Conservation (phyloP, 2,113 vertebrate genomes). For the Andinoacara biseriatus region DNA sequence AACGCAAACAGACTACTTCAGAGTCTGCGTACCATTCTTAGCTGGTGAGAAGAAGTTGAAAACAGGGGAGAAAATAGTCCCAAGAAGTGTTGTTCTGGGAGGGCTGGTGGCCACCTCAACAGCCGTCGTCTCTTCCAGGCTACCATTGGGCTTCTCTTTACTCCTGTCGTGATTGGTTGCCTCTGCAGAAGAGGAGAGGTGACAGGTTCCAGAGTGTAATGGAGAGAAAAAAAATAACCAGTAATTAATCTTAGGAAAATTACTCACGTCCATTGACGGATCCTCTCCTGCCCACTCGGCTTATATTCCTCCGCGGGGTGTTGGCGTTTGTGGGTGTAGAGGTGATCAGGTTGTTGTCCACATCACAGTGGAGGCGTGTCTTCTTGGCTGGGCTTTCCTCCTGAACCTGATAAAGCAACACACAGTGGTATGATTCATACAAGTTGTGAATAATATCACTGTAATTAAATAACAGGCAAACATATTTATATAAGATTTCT, state of each 20-base stretch:
- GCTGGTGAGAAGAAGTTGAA: conserved; percentile 99
- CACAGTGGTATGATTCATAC: background rate
- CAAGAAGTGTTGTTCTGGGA: conserved; percentile 91
- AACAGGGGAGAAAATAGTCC: conserved; percentile 97
- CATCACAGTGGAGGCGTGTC: conserved; percentile 89
- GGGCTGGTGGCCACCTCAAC: conserved; percentile 83
- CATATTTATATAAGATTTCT: background rate
- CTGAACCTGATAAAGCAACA: conserved; percentile 82
- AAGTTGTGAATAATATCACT: background rate
- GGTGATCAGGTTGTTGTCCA: conserved; percentile 92
- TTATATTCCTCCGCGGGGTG: conserved; percentile 83
- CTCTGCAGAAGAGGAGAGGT: conserved; percentile 74
- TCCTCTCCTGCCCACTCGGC: conserved; percentile 88
- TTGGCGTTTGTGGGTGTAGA: conserved; percentile 88
- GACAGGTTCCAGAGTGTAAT: background rate
- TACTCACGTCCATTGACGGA: conserved; percentile 91
- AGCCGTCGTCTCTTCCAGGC: conserved; percentile 86
- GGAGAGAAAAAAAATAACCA: background rate
- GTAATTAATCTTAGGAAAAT: background rate
- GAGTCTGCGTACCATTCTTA: conserved; percentile 88
- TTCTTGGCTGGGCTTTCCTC: conserved; percentile 91
- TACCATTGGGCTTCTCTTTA: conserved; percentile 93
- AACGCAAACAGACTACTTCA: background rate
- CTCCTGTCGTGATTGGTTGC: conserved; percentile 91
- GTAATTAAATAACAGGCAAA: background rate